Conservation (phyloP, 2,113 vertebrate species). For the Polypterus bichir region DNA sequence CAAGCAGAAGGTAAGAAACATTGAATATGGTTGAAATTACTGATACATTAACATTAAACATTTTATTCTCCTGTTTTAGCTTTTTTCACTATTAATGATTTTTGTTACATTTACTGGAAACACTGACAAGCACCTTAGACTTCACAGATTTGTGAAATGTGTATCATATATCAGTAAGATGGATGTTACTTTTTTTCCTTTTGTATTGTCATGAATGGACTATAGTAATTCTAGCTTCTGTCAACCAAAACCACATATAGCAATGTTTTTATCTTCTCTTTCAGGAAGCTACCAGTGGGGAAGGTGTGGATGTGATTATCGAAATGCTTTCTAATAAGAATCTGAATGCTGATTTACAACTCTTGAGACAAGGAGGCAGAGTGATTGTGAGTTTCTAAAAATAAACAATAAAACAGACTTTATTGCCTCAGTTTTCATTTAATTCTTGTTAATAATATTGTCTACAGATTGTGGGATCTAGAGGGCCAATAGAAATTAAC, state of each 20-base stretch:
- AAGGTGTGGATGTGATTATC: constrained; percentile 70
- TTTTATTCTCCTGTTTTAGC: no score
- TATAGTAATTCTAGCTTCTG: not conserved
- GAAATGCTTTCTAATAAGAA: constrained; percentile 90
- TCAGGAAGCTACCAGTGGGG: constrained; percentile 49
- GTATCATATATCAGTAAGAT: no score
- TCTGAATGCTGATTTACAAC: constrained; percentile 68
- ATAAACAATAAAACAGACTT: not conserved
- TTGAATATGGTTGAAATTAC: no score
- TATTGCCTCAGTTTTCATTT: not conserved
- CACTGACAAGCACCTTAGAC: no score
- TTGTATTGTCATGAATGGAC: no score
- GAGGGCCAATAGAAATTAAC: constrained; percentile 72
- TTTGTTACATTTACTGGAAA: no score
- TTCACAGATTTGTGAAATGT: no score
- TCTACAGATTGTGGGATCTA: constrained; percentile 65
- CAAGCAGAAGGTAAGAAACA: no score
- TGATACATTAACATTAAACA: no score
- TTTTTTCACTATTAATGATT: no score
- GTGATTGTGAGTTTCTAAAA: constrained; percentile 54
- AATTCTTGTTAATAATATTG: not conserved
- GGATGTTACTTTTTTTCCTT: no score
- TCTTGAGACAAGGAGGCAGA: constrained; percentile 56
- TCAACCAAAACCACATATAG: not conserved
- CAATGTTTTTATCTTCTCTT: not conserved